Conservation (phyloP, 2,888 invertebrate species). For the Gisinianus flammeolus region DNA sequence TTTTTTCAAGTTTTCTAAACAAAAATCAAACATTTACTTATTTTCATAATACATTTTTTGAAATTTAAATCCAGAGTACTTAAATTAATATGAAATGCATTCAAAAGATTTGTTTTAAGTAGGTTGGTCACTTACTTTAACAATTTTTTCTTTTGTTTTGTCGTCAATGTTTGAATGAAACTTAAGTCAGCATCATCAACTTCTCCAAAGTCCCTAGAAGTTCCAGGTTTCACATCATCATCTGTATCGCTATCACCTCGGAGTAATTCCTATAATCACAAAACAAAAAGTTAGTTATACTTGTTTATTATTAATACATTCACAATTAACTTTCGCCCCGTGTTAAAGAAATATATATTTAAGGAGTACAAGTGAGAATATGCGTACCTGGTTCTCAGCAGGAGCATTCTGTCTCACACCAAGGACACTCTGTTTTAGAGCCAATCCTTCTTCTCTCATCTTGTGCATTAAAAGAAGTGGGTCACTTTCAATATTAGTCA, state of each 20-base stretch:
- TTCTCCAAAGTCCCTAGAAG: slow-evolving; percentile 61
- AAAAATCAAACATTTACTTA: slow-evolving; percentile 12
- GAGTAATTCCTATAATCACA: slow-evolving; percentile 28
- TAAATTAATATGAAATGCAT: background rate
- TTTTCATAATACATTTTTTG: background rate
- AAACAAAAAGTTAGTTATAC: slow-evolving; percentile 8
- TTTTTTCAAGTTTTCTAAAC: slow-evolving; percentile 52
- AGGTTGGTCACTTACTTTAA: slow-evolving; percentile 70
- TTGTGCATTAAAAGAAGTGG: slow-evolving; percentile 80
- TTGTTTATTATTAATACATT: background rate
- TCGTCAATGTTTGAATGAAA: slow-evolving; percentile 81
- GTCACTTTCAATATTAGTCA: slow-evolving; percentile 64
- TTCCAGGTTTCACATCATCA: background rate
- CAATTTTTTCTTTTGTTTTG: slow-evolving; percentile 87
- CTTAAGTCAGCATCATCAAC: slow-evolving; percentile 65
- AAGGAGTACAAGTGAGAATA: background rate
- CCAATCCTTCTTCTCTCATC: slow-evolving; percentile 90
- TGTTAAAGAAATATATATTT: too few relatives aligned
- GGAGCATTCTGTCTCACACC: slow-evolving; percentile 63
- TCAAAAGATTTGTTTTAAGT: background rate
- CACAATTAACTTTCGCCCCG: too few relatives aligned
- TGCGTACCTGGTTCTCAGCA: slow-evolving; percentile 60
- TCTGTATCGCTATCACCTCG: slow-evolving; percentile 65
- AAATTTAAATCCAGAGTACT: background rate
- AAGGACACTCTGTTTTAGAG: slow-evolving; percentile 75